A percentile compares a stretch with the other conserved stretches of the same genome.
Evolutionary conservation across 2,888 invertebrate species (phyloP).

Genomic region (Drosophila demipolita): DNA sequence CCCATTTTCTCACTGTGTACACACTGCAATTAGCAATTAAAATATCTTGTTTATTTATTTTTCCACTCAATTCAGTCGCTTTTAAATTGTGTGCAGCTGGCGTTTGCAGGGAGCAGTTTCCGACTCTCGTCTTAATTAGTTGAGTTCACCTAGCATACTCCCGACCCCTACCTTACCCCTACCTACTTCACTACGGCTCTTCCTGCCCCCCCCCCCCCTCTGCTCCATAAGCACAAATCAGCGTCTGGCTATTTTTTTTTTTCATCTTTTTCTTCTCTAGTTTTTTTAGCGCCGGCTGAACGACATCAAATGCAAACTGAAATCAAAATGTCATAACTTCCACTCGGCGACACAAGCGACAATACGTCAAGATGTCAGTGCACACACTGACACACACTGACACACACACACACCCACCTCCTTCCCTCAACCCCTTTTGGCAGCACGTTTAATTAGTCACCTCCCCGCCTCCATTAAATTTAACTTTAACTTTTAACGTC

Average conservation of each 20-base stretch:
- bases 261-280: not conserved
- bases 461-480: constrained; percentile 11
- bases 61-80: constrained; percentile 5
- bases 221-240: constrained; percentile 30
- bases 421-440: not conserved
- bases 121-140: constrained; percentile 50
- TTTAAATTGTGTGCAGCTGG: constrained; percentile 54
- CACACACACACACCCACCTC: not conserved
- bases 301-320: constrained; percentile 81
- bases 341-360: constrained; percentile 77
- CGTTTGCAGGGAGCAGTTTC: constrained; percentile 5
- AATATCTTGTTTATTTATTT: not conserved
- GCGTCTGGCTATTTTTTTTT: constrained; percentile 11
- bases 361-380: constrained; percentile 79
- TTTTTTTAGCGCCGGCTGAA: constrained; percentile 59
- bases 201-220: not conserved
- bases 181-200: too few species aligned
- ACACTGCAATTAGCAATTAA: constrained; percentile 6
- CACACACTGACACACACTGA: constrained; percentile 4
- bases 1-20: not conserved
- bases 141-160: constrained; percentile 18
- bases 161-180: not conserved
- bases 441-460: constrained; percentile 67
- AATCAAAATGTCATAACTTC: constrained; percentile 83
- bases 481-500: constrained; percentile 20